These are phyloP conservation scores for Uria aalge DNA, from an alignment of 2,113 vertebrate genomes.

Conservation along the genomic window DNA sequence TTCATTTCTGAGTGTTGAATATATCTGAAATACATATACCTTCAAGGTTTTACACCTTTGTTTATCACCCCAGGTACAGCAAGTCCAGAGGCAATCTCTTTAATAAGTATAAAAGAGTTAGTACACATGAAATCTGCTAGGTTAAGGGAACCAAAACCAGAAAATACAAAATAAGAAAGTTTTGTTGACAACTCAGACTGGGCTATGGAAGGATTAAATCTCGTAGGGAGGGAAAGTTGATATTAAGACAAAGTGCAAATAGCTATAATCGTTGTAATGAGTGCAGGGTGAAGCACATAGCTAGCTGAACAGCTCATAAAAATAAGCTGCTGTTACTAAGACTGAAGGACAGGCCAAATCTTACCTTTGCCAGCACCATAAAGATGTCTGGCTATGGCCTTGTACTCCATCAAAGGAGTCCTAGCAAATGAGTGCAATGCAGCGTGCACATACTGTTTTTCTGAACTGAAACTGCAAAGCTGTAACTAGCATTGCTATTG, in stretches of 20 bases:
- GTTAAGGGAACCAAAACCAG: background rate
- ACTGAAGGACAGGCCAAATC: background rate
- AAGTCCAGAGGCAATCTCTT: background rate
- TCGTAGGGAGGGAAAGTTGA: background rate
- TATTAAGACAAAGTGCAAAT: background rate
- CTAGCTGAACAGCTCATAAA: background rate
- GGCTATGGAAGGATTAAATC: background rate
- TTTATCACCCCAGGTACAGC: accelerated
- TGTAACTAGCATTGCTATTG: background rate
- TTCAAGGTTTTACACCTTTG: background rate
- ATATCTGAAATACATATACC: background rate
- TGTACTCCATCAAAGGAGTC: background rate
- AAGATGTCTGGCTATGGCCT: background rate
- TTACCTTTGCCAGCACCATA: background rate
- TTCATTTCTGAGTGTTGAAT: background rate
- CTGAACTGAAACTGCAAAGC: background rate
- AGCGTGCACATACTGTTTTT: background rate
- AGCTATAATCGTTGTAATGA: background rate
- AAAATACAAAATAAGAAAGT: background rate
- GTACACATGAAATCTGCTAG: background rate
- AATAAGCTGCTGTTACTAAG: background rate
- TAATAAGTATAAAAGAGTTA: background rate
- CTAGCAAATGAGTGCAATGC: background rate
- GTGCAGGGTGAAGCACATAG: background rate
- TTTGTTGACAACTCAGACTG: background rate